Conservation (phyloP, 2,888 invertebrate species). For the Drosophila phalerata region DNA sequence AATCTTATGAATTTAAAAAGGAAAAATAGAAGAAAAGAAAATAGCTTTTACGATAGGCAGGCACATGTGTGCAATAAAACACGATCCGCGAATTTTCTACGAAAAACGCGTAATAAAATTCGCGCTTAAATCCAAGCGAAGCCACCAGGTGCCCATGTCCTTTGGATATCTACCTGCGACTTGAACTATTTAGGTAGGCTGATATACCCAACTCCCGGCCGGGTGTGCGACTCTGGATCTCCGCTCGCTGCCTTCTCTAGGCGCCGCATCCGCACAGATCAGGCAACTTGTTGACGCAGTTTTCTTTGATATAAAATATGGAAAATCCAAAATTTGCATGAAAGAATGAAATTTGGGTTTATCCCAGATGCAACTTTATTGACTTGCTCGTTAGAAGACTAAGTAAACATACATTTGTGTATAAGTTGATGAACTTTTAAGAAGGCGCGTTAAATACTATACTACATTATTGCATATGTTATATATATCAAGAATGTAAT, state of each 20-base stretch:
- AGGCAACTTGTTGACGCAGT: conserved; percentile 62
- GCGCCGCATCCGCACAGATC: conserved; percentile 26
- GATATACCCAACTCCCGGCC: conserved; percentile 4
- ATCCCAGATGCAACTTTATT: conserved; percentile 64
- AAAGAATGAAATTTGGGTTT: conserved; percentile 67
- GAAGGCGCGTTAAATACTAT: conserved; percentile 38
- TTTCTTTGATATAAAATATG: conserved; percentile 75
- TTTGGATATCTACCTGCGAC: conserved; percentile 24
- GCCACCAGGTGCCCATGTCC: conserved; percentile 54
- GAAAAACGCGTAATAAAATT: conserved; percentile 61
- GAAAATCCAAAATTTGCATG: conserved; percentile 74
- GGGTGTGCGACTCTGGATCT: conserved; percentile 25
- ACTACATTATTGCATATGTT: not conserved
- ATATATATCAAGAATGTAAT: not conserved
- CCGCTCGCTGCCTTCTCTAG: conserved; percentile 4
- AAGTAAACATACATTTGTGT: conserved; percentile 13
- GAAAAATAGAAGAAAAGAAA: conserved; percentile 11
- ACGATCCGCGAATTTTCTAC: conserved; percentile 66
- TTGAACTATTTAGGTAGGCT: conserved; percentile 72
- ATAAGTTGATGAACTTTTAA: conserved; percentile 7
- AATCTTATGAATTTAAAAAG: conserved; percentile 78
- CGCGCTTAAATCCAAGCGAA: conserved; percentile 48
- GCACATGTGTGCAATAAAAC: conserved; percentile 62
- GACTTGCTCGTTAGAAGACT: conserved; percentile 16
- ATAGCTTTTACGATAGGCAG: conserved; percentile 45